phyloP scores from a whole-genome alignment of 2,113 vertebrate species.

The Malurus cyaneus region DNA sequence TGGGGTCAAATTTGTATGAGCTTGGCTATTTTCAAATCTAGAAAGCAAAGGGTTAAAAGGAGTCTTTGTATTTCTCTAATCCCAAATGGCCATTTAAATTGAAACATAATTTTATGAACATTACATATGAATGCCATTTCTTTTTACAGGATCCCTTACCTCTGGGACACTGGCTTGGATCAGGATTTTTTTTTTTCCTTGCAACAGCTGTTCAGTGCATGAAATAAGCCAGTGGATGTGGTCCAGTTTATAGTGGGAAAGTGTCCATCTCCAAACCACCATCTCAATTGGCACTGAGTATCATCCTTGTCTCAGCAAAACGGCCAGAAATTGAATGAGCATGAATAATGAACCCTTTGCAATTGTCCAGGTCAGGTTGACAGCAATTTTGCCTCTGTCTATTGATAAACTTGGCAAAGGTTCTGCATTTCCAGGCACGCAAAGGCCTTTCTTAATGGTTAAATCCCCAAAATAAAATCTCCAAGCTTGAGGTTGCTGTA shows the following conservation, averaged over 20 bases:
- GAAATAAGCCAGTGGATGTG: slow-evolving; percentile 48
- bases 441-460: slow-evolving; percentile 25
- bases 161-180: slow-evolving; percentile 39
- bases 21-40: background rate
- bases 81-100: background rate
- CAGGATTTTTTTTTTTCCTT: background rate
- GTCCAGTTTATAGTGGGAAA: slow-evolving; percentile 65
- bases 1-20: background rate
- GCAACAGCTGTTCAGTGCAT: slow-evolving; percentile 39
- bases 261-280: slow-evolving; percentile 50
- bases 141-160: slow-evolving; percentile 45
- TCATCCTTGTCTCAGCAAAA: slow-evolving; percentile 56
- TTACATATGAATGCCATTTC: background rate
- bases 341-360: slow-evolving; percentile 58
- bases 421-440: slow-evolving; percentile 1
- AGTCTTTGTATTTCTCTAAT: background rate
- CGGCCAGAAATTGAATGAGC: slow-evolving; percentile 38
- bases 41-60: background rate
- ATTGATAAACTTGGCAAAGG: slow-evolving; percentile 55
- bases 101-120: slow-evolving; percentile 23
- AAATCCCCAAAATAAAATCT: slow-evolving; percentile 7
- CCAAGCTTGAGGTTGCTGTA: background rate
- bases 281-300: slow-evolving; percentile 32
- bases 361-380: slow-evolving; percentile 59
- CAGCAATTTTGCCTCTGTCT: slow-evolving; percentile 35